These are phyloP conservation scores for Xylophagus ater DNA, from an alignment of 2,888 invertebrate species.

Conservation along the genomic window DNA sequence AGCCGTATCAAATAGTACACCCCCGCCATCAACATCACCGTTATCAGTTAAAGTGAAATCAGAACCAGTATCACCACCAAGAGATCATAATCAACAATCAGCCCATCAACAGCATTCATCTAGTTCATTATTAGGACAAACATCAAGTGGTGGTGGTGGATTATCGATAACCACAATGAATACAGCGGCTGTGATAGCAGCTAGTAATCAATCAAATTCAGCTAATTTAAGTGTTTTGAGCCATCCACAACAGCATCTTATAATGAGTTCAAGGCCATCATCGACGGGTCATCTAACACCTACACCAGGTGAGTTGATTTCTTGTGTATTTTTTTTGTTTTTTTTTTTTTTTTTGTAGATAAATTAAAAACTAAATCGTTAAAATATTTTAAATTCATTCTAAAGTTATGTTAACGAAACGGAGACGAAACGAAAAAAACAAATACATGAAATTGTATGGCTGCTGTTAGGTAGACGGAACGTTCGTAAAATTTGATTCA, in stretches of 20 bases:
- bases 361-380: too few species aligned
- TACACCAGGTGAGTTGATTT: constrained; percentile 40
- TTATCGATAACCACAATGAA: constrained; percentile 30
- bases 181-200: constrained; percentile 27
- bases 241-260: constrained; percentile 42
- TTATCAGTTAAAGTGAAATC: constrained; percentile 84
- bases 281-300: constrained; percentile 49
- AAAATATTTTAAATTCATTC: too few species aligned
- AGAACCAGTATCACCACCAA: constrained; percentile 89
- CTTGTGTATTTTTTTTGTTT: constrained; percentile 3
- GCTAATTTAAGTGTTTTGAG: constrained; percentile 45
- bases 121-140: constrained; percentile 20
- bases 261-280: constrained; percentile 44
- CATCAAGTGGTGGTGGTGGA: constrained; percentile 19
- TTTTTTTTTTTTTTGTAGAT: too few species aligned
- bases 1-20: constrained; percentile 63
- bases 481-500: too few species aligned
- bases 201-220: constrained; percentile 28
- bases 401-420: too few species aligned
- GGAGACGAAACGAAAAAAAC: too few species aligned
- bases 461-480: too few species aligned
- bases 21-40: constrained; percentile 63
- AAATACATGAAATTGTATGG: too few species aligned
- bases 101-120: constrained; percentile 20
- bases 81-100: constrained; percentile 43